A percentile compares a stretch with the other conserved stretches of the same genome.
Evolutionary conservation across 92 coral and sea anemone species (phyloP).

Genomic region (Actinostola sp.): DNA sequence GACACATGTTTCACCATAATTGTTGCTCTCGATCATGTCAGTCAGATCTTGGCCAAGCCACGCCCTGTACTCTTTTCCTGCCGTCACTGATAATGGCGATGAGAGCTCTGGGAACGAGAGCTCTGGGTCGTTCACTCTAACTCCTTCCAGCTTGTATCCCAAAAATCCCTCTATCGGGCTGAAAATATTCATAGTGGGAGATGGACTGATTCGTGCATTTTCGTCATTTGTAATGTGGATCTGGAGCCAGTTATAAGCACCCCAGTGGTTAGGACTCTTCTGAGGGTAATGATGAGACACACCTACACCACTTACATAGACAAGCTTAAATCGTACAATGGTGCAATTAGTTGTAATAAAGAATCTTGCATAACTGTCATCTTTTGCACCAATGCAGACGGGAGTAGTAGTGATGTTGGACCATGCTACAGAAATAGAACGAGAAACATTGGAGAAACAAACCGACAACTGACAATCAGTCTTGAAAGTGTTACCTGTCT

Average conservation of each 20-base stretch:
- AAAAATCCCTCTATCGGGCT: neutral
- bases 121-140: slow-evolving; percentile 1
- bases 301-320: slow-evolving; percentile 1
- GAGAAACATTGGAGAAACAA: neutral
- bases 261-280: slow-evolving; percentile 1
- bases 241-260: neutral
- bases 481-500: neutral
- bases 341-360: neutral
- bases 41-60: slow-evolving; percentile 17
- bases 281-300: neutral
- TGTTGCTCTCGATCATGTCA: neutral
- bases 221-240: neutral
- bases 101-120: slow-evolving; percentile 10
- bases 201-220: neutral
- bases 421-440: neutral
- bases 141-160: neutral
- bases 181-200: neutral
- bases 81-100: neutral
- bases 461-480: neutral
- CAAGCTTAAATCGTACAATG: slow-evolving; percentile 6
- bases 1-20: neutral
- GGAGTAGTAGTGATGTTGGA: neutral
- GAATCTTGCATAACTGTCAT: slow-evolving; percentile 9
- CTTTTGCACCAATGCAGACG: slow-evolving; percentile 6
- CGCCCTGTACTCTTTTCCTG: neutral